Base-by-base conservation (phyloP, 2,888 invertebrate genomes). In the Melinopterus prodromus region DNA sequence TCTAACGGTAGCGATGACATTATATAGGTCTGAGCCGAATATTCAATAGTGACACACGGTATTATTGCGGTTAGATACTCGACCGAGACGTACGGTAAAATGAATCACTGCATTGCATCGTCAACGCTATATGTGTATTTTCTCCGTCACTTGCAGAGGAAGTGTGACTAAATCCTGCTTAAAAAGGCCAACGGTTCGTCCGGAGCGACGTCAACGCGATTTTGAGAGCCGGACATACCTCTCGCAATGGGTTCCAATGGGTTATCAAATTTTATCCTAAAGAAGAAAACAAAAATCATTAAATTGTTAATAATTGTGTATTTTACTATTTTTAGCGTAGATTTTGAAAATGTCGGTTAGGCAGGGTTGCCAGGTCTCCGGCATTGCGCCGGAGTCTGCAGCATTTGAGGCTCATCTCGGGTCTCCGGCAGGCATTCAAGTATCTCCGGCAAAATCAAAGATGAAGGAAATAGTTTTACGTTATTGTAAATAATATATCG, bases 151-250 rank as follows among this genome's bases (percentile, higher is more conserved):
- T 6, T 35, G 74, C 74, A 72, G 69, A 80, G 81, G 80, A 81
- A 81, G 80, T 74, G 76, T 81, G 79, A 80, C 80, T 79, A 78
- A 82, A 26, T 26, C 2, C 78, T 53, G 37, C 80, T 79, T 79
- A 80, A 80, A 81, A 82, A 79, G 80, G 80, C 78, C 76, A 79
- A 79, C 71, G 37, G 70, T 75, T 70, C 71, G 26, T 14, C 12
- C 71, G 70, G 77, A 37, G 70, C 79, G 81, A 81, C 81, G 81
- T 81, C 79, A 81, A 79, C 75, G 76, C 79, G 71, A 74, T 36
- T 74, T 35, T 37, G 71, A 78, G 74, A 74, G 82, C 82, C 83
- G 83, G 83, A 83, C 83, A 81, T 82, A 80, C 81, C 82, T 78
- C 81, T 79, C 79, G n/a, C n/a, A n/a, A n/a, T 35, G 35, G 37